Evolutionary conservation across 1,140 invertebrate species (phyloP).

Genomic region (Procambarus virginalis): DNA sequence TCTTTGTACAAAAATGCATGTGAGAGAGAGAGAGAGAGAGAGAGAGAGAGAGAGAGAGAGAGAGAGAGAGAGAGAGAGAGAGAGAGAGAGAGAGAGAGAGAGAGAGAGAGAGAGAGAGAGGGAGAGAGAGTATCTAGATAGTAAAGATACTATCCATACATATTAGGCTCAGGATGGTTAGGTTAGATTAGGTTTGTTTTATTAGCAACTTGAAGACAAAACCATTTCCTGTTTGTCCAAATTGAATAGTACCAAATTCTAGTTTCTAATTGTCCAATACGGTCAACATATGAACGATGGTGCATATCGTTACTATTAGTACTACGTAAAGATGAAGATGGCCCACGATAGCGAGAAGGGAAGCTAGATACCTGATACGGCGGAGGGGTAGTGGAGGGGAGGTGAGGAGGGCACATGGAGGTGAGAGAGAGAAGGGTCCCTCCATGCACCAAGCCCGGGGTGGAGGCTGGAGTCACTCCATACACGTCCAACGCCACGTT

Average conservation of each 20-base stretch:
- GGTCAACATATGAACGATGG: background rate
- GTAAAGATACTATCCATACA: too few relatives aligned
- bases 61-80: too few relatives aligned
- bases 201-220: too few relatives aligned
- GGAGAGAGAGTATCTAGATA: background rate
- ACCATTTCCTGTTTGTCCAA: background rate
- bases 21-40: too few relatives aligned
- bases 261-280: background rate
- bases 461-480: slow-evolving; percentile 47
- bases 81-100: slow-evolving; percentile 18
- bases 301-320: too few relatives aligned
- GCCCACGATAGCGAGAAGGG: background rate
- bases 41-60: too few relatives aligned
- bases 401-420: slow-evolving; percentile 24
- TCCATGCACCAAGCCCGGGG: slow-evolving; percentile 23
- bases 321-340: too few relatives aligned
- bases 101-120: slow-evolving; percentile 4
- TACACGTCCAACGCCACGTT: slow-evolving; percentile 49
- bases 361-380: slow-evolving; percentile 16
- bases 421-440: slow-evolving; percentile 44
- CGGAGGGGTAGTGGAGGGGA: background rate
- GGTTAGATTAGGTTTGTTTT: too few relatives aligned
- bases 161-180: too few relatives aligned
- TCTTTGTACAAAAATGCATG: too few relatives aligned
- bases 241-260: slow-evolving; percentile 7